Evolutionary conservation across 2,888 invertebrate genomes (phyloP), one percentile per base, ranked within the genome.

Genomic region (Pristionchus exspectatus): DNA sequence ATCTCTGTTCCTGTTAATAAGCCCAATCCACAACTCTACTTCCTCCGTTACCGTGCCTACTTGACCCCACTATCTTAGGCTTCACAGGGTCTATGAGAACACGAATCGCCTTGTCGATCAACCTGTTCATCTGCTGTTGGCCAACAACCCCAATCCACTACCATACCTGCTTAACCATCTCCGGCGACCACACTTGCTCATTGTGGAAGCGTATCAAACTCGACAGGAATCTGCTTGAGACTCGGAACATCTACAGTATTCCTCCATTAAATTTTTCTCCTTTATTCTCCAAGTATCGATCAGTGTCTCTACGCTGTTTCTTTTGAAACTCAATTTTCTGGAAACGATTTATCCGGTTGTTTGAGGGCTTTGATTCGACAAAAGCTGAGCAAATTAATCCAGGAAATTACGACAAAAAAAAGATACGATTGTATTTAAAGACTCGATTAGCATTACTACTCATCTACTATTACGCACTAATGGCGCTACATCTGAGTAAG

Each of bases 141-240:
- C 44, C 12, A 0, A 50, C 44, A 50, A 50, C 3, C 44, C 44
- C 44, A 9, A 50, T 44, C 44, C 44, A 44, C 44, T 50, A 50
- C 44, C 44, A 9, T 50, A 74, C 87, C 74, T 88, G 18, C 16
- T 91, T 86, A 12, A 90, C 69, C 87, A 94, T 66, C 33, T 91
- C 90, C 16, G 72, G 27, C 4, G 93, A 92, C 94, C 94, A 94
- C 88, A 92, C 92, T 38, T 87, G 63, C 69, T 86, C 18, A 87
- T 94, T 94, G 87, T 94, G 93, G 72, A 94, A 91, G 63, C 91
- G 87, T 2, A 93, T 81, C 10, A 94, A 90, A 7, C 87, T 9
- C 18, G 89, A 87, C 74, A 84, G 38, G 7, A 88, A 81, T n/a
- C 86, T 24, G n/a, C 90, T 56, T 50, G 87, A 66, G 10, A 88